Percentiles rank a stretch among this genome's conserved stretches.
These are phyloP conservation scores for Pterobdella sp. DNA, from an alignment of 2,888 invertebrate genomes.

Conservation along the genomic window DNA sequence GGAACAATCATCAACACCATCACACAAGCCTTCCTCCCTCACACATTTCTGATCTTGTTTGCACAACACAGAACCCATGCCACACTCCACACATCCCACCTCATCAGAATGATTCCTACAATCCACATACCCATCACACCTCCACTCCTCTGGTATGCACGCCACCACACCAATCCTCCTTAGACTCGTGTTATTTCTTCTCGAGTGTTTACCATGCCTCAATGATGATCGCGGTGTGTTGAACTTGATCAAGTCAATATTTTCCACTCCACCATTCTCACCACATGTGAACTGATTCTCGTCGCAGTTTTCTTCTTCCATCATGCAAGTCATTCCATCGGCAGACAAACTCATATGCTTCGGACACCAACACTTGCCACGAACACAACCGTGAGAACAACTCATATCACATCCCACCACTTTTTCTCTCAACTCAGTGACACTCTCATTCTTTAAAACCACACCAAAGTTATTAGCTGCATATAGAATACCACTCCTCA, in stretches of 20 bases:
- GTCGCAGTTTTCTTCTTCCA: not conserved
- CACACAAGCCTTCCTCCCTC: not conserved
- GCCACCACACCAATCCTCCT: not conserved
- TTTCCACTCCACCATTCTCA: not conserved
- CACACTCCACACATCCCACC: not conserved
- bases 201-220: not conserved
- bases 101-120: conserved; percentile 17
- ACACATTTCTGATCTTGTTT: not conserved
- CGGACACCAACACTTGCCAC: not conserved
- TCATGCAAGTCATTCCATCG: not conserved
- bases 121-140: conserved; percentile 22
- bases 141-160: conserved; percentile 9
- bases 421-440: not conserved
- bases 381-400: not conserved
- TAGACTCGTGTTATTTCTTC: not conserved
- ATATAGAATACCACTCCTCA: not conserved
- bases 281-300: not conserved
- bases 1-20: not conserved
- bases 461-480: not conserved
- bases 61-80: not conserved
- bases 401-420: not conserved
- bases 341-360: not conserved
- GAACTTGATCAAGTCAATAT: not conserved
- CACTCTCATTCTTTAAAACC: not conserved
- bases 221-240: not conserved